Evolutionary conservation across 2,888 invertebrate species (phyloP).

Genomic region (Lochmaea capreae): DNA sequence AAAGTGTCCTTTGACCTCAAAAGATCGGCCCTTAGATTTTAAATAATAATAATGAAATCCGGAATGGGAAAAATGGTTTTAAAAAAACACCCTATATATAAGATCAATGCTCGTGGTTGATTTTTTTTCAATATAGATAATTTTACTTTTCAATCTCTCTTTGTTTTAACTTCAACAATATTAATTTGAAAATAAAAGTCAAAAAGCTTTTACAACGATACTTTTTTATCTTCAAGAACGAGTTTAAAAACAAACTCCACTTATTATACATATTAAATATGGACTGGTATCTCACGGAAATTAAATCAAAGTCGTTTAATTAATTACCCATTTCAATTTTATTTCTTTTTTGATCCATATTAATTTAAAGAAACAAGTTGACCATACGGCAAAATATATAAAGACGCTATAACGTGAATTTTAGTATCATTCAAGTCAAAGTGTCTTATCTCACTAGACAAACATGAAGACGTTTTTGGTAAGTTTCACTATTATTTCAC

Average conservation of each 20-base stretch:
- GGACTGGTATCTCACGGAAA: not conserved
- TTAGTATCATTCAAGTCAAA: constrained; percentile 39
- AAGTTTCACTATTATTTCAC: constrained; percentile 25
- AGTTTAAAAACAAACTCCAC: not conserved
- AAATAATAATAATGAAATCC: too few relatives aligned
- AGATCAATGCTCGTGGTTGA: too few relatives aligned
- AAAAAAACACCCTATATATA: too few relatives aligned
- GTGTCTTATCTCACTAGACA: constrained; percentile 34
- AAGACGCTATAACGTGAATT: constrained; percentile 31
- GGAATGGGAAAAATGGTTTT: too few relatives aligned
- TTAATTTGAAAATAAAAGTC: too few relatives aligned
- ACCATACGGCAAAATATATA: constrained; percentile 26
- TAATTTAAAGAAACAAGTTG: constrained; percentile 27
- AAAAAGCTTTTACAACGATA: too few relatives aligned
- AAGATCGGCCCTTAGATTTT: too few relatives aligned
- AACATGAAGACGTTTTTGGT: constrained; percentile 46
- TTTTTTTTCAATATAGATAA: too few relatives aligned
- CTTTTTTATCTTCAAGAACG: not conserved
- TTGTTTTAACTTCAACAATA: too few relatives aligned
- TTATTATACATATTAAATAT: not conserved
- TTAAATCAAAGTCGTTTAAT: not conserved
- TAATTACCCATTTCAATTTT: not conserved
- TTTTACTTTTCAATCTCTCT: too few relatives aligned
- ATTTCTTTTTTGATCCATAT: constrained; percentile 2
- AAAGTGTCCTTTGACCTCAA: too few relatives aligned